Conservation (phyloP, 2,888 invertebrate species). For the Macaria liturata region DNA sequence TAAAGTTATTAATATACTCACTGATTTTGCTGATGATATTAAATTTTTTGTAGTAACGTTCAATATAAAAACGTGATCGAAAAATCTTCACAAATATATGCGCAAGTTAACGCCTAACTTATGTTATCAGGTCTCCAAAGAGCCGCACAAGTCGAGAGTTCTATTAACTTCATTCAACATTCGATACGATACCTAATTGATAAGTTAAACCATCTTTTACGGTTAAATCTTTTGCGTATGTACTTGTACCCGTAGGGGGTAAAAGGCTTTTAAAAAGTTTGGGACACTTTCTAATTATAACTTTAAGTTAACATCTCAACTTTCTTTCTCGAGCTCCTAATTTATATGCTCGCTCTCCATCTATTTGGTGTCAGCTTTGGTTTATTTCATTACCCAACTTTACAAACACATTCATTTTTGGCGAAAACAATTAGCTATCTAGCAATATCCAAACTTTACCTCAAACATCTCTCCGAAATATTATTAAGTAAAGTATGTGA, state of each 20-base stretch:
- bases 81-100: slow-evolving; percentile 7
- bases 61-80: background rate
- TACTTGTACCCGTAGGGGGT: slow-evolving; percentile 27
- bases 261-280: slow-evolving; percentile 29
- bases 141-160: slow-evolving; percentile 41
- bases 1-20: too few species aligned
- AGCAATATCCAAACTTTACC: too few species aligned
- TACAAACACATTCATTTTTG: too few species aligned
- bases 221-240: slow-evolving; percentile 25
- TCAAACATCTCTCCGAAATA: too few species aligned
- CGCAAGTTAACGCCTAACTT: slow-evolving; percentile 20
- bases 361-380: slow-evolving; percentile 13
- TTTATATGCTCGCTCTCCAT: slow-evolving; percentile 16
- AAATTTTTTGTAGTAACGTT: too few species aligned
- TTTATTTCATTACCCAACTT: background rate
- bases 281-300: slow-evolving; percentile 36
- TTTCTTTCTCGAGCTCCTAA: slow-evolving; percentile 22
- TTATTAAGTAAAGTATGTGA: too few species aligned
- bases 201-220: slow-evolving; percentile 52
- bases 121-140: slow-evolving; percentile 38
- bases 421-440: too few species aligned
- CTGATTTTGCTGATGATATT: too few species aligned
- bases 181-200: slow-evolving; percentile 58
- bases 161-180: slow-evolving; percentile 53
- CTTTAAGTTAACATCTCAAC: slow-evolving; percentile 28